Base-by-base conservation (phyloP, 2,888 invertebrate genomes). In the Adineta ricciae region DNA sequence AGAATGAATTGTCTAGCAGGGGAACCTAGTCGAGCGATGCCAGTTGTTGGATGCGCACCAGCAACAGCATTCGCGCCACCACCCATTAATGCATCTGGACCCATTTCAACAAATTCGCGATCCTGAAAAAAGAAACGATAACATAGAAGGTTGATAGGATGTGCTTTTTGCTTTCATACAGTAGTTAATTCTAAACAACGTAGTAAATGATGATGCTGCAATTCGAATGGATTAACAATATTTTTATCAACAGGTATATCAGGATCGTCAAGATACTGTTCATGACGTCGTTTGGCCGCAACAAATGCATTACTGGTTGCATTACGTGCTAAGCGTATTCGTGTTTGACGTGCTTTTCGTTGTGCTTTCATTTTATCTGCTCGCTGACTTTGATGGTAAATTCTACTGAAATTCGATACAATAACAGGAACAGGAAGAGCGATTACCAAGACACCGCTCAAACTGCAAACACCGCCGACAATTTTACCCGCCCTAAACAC, bases 301-400 rank as follows among this genome's bases (percentile, higher is more conserved):
- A 86, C 52, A 36, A 86, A 86, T 52, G 86, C 86, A 52, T 86
- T 86, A 72, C 86, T 86, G 0, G 64, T 83, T 11, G 84, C 84
- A 41, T 84, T 86, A 21, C 84, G 84, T 14, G 86, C 86, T 64
- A 83, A 38, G 38, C 83, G 46, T n/a, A 86, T 86, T 27, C 86
- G 84, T 41, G 84, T 54, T 32, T 54, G 52, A 46, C 86, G 84
- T 24, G 83, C 49, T 32, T 86, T 86, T 56, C 98, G 94, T 92
- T 99, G 99, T 87, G 99, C 98, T 93, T 98, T 97, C 89, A 98
- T 93, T 92, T 99, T 99, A 91, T 99, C 99, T 82, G 98, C 97
- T 88, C 99, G 92, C 92, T 99, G 99, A 92, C 96, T 99, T 92
- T 99, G 99, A 91, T 99, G 98, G 92, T 99, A 99, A 92, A 99